A percentile compares a stretch with the other conserved stretches of the same genome.
These are phyloP conservation scores for Aporophyla nigra DNA, from an alignment of 2,888 invertebrate species.

Conservation along the genomic window DNA sequence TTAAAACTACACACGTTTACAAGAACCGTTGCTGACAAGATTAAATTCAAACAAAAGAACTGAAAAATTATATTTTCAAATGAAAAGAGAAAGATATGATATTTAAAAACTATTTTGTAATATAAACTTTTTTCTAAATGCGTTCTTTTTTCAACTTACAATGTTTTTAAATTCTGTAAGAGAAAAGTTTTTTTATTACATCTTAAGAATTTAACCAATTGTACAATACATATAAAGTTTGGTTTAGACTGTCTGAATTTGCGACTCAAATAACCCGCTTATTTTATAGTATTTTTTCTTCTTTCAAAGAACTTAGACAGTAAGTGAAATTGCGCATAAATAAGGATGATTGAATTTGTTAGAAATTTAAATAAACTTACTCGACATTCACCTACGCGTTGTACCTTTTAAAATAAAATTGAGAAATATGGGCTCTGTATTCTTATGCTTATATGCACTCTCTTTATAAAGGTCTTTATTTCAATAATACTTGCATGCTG, in stretches of 20 bases:
- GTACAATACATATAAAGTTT: slow-evolving; percentile 41
- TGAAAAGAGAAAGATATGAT: slow-evolving; percentile 27
- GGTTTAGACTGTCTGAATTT: slow-evolving; percentile 39
- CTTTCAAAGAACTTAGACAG: slow-evolving; percentile 39
- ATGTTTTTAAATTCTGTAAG: slow-evolving; percentile 27
- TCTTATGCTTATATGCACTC: background rate
- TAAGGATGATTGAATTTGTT: slow-evolving; percentile 24
- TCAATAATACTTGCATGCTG: background rate
- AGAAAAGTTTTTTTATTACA: slow-evolving; percentile 41
- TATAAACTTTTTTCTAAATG: slow-evolving; percentile 29
- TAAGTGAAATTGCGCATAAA: slow-evolving; percentile 48
- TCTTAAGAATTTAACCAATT: slow-evolving; percentile 40
- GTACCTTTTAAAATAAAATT: slow-evolving; percentile 4
- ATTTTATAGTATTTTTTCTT: slow-evolving; percentile 47
- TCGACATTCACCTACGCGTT: background rate
- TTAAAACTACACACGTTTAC: slow-evolving; percentile 31
- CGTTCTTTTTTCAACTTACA: slow-evolving; percentile 24
- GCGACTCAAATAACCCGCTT: slow-evolving; percentile 32
- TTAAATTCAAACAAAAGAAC: slow-evolving; percentile 29
- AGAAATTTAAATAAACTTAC: slow-evolving; percentile 27
- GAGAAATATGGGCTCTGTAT: background rate
- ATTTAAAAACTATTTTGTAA: slow-evolving; percentile 48
- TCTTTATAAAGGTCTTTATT: background rate
- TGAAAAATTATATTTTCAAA: slow-evolving; percentile 35
- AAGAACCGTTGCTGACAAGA: slow-evolving; percentile 14